Conservation (phyloP, 2,888 invertebrate genomes). For the Epiperipatus broadwayi region DNA sequence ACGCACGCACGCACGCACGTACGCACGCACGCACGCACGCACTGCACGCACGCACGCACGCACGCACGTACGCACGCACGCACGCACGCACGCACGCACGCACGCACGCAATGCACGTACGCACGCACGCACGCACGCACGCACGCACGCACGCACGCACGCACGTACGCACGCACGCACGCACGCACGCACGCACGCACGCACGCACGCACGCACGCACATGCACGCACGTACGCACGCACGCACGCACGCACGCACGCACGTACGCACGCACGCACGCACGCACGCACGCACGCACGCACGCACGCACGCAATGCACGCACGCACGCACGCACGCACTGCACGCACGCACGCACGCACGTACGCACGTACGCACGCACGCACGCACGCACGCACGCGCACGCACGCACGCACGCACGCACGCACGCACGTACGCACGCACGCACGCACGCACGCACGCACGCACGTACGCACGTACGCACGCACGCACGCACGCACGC, state of each 20-base stretch:
- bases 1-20: constrained; percentile 9
- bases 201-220: constrained; percentile 10
- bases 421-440: constrained; percentile 1
- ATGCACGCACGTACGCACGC: constrained; percentile 7
- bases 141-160: constrained; percentile 10
- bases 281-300: constrained; percentile 10
- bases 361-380: constrained; percentile 3
- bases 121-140: constrained; percentile 10
- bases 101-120: no score
- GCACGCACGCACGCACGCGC: constrained; percentile 1
- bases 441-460: not conserved
- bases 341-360: no score
- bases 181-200: constrained; percentile 10
- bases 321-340: no score
- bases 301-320: constrained; percentile 9
- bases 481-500: constrained; percentile 3
- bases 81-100: constrained; percentile 8
- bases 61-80: constrained; percentile 11
- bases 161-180: constrained; percentile 10
- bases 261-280: constrained; percentile 9
- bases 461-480: constrained; percentile 1
- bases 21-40: constrained; percentile 10
- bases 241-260: constrained; percentile 7
- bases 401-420: constrained; percentile 3
- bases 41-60: no score